Evolutionary conservation across 2,888 invertebrate species (phyloP), one percentile per base, ranked within the genome.

Genomic region (Alentia gelatinosa): DNA sequence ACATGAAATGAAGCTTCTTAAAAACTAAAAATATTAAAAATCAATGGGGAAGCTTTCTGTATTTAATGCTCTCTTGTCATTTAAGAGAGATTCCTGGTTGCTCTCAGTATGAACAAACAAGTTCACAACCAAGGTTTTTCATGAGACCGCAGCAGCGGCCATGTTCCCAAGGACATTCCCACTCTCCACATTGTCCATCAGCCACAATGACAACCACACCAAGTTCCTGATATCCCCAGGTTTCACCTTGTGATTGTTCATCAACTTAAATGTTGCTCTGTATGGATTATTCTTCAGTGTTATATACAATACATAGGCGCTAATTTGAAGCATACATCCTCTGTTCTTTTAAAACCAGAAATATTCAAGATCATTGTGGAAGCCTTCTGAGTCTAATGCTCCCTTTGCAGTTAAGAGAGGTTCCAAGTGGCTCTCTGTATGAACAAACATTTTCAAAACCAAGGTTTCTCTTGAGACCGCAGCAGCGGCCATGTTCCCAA

Each of bases 151-250:
- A n/a, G 50, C 47, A n/a, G 26, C 23, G 9, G 50, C 42, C 86
- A 86, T 86, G 15, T 47, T 86, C 9, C 86, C 42, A 1, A 47
- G 42, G 1, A 86, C 86, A 35, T 86, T 47, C 9, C 86, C 86
- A 47, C 50, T 47, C 4, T 86, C 47, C 42, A 86, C 86, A 47
- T 86, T 86, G 86, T 86, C 86, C 50, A 47, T 86, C 4, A 42
- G 35, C 50, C 42, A n/a, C 7, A 86, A 47, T 23, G 86, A 47
- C 26, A 86, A 19, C 47, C 47, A 42, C 1, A 50, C 86, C 7
- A 86, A 1, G 19, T 42, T 33, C 15, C 50, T 23, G 50, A 47
- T 47, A 7, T 86, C 86, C 15, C 86, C 50, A 47, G 86, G 47
- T 30, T 35, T 42, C 7, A 86, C 86, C 7, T 30, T 47, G 23